Evolutionary conservation across 37 sponge, comb jelly and placozoan species (phyloP).

Genomic region (Beroe forskalii): DNA sequence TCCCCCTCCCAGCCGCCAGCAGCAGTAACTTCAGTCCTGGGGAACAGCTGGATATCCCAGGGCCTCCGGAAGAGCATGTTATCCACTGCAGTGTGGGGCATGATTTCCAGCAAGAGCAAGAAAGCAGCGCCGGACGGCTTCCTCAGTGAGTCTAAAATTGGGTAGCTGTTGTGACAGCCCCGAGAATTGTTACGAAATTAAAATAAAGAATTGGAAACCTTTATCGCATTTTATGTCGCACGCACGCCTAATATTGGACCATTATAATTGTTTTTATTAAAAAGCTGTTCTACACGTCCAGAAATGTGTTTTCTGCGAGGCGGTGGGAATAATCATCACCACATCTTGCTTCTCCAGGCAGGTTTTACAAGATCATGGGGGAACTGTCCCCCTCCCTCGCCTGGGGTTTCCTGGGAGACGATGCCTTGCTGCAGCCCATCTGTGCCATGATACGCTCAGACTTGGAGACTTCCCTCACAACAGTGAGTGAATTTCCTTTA

Average conservation of each 20-base stretch:
- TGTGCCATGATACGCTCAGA: slow-evolving; percentile 9
- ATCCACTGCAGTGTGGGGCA: slow-evolving; percentile 57
- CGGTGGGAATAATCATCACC: too few species aligned
- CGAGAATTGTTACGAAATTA: too few species aligned
- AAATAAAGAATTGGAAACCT: too few species aligned
- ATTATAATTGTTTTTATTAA: too few species aligned
- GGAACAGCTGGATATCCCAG: slow-evolving; percentile 57
- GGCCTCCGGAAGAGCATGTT: slow-evolving; percentile 25
- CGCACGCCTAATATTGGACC: too few species aligned
- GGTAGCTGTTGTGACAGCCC: too few species aligned
- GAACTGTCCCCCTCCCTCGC: slow-evolving; percentile 11
- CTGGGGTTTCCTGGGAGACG: slow-evolving; percentile 60
- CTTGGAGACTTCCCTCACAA: not conserved
- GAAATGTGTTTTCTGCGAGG: too few species aligned
- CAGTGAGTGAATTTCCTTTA: not conserved
- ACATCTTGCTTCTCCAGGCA: too few species aligned
- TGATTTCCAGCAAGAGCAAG: slow-evolving; percentile 31
- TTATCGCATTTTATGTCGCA: too few species aligned
- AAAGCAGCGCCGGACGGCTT: slow-evolving; percentile 40
- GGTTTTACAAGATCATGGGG: slow-evolving; percentile 41
- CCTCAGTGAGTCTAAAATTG: slow-evolving; percentile 29
- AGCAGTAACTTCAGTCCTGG: slow-evolving; percentile 3
- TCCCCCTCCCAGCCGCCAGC: slow-evolving; percentile 22
- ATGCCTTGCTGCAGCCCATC: slow-evolving; percentile 16
- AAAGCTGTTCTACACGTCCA: too few species aligned